Conservation (phyloP, 2,113 vertebrate species). For the Macroglossus sobrinus region DNA sequence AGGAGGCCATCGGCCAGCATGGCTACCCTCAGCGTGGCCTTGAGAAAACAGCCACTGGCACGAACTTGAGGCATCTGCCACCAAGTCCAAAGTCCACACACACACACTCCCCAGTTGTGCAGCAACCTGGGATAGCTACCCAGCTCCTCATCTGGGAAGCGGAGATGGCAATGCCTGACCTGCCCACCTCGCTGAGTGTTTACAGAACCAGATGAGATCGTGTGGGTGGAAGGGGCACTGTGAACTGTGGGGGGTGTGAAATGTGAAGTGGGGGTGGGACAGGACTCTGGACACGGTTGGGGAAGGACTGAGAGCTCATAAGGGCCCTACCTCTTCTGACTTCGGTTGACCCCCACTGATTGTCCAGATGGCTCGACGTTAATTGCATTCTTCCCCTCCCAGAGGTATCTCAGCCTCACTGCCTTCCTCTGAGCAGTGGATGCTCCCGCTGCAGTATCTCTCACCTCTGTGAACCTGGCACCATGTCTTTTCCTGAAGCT, state of each 20-base stretch:
- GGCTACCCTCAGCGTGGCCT: accelerated
- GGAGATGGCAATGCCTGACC: not conserved
- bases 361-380: not conserved
- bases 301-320: not conserved
- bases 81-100: not conserved
- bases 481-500: not conserved
- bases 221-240: too few relatives aligned
- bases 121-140: not conserved
- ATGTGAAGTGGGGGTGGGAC: too few relatives aligned
- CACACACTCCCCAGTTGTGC: not conserved
- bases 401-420: not conserved
- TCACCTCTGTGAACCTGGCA: not conserved
- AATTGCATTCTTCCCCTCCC: not conserved
- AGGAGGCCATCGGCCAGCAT: not conserved
- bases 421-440: not conserved
- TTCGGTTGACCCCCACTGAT: not conserved
- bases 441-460: not conserved
- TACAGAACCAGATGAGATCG: not conserved
- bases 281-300: not conserved
- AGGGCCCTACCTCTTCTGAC: not conserved
- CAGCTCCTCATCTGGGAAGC: not conserved
- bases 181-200: not conserved
- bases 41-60: not conserved
- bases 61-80: not conserved
- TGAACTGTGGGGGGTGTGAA: too few relatives aligned